phyloP scores from a whole-genome alignment of 2,113 vertebrate species.

The Columba livia region DNA sequence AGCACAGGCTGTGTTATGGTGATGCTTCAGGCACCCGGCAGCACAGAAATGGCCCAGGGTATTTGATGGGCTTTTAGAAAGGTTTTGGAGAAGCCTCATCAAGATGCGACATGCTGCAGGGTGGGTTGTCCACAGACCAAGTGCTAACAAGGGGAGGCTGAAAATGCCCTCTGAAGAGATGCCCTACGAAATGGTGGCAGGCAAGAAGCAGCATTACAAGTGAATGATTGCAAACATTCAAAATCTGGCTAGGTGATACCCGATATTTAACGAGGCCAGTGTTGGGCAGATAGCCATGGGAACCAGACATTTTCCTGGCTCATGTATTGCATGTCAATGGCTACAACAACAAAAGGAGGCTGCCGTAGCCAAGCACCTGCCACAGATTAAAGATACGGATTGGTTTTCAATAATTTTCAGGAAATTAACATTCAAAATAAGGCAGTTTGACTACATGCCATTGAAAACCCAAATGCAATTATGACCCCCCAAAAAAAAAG shows the following conservation, averaged over 20 bases:
- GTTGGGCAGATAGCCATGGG: neutral
- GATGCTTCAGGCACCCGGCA: neutral
- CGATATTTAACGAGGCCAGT: neutral
- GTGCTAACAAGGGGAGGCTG: neutral
- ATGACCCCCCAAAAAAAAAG: constrained; percentile 20
- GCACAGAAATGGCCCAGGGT: neutral
- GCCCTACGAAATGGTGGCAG: neutral
- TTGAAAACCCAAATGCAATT: constrained; percentile 51
- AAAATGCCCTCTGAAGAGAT: neutral
- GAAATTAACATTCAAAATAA: constrained; percentile 54
- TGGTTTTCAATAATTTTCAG: constrained; percentile 37
- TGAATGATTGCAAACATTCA: constrained; percentile 14
- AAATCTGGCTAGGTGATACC: constrained; percentile 28
- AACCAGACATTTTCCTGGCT: constrained; percentile 14
- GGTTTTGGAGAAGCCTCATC: neutral
- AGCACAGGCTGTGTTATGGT: neutral
- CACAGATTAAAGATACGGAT: constrained; percentile 36
- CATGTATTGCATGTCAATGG: neutral
- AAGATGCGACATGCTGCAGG: rapidly evolving
- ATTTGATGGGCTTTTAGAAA: neutral
- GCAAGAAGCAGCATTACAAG: neutral
- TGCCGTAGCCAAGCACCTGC: constrained; percentile 17
- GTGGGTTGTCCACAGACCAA: neutral
- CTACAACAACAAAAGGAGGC: constrained; percentile 10
- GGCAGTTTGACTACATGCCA: constrained; percentile 9